Percentiles rank a stretch among this genome's conserved stretches.
phyloP scores from a whole-genome alignment of 1,140 invertebrate genomes.

The Oreohelix idahoensis region DNA sequence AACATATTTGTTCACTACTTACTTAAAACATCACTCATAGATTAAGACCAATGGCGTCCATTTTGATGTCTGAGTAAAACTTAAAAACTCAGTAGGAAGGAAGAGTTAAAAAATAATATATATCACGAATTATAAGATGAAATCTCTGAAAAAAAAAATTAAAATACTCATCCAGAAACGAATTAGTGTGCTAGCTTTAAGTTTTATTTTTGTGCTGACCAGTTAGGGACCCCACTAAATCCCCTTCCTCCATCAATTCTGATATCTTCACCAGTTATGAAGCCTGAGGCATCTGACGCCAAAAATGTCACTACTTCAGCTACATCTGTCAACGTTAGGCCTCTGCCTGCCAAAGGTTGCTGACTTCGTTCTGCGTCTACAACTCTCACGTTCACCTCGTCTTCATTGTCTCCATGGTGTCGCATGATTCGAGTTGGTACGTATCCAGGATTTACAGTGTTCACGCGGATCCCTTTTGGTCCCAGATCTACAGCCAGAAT shows the following conservation, averaged over 20 bases:
- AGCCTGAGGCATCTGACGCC: background rate
- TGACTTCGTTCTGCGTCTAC: background rate
- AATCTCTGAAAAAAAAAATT: no score
- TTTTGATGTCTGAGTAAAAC: no score
- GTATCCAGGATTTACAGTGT: background rate
- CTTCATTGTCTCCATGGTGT: background rate
- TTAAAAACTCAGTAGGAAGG: no score
- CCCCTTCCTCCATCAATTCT: background rate
- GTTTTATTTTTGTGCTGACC: no score
- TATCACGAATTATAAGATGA: no score
- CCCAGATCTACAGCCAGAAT: background rate
- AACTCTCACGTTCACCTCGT: background rate
- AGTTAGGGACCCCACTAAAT: background rate
- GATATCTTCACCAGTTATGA: constrained; percentile 5
- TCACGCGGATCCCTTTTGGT: constrained; percentile 3
- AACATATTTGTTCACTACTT: no score
- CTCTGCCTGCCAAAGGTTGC: background rate
- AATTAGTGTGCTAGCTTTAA: no score
- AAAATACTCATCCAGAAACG: no score
- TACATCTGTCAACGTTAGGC: background rate
- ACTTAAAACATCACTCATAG: no score
- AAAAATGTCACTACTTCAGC: background rate
- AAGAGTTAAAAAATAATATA: no score
- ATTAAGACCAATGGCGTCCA: no score
- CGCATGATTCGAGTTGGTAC: background rate